phyloP scores from a whole-genome alignment of 2,113 vertebrate species.

The Gobio gobio region DNA sequence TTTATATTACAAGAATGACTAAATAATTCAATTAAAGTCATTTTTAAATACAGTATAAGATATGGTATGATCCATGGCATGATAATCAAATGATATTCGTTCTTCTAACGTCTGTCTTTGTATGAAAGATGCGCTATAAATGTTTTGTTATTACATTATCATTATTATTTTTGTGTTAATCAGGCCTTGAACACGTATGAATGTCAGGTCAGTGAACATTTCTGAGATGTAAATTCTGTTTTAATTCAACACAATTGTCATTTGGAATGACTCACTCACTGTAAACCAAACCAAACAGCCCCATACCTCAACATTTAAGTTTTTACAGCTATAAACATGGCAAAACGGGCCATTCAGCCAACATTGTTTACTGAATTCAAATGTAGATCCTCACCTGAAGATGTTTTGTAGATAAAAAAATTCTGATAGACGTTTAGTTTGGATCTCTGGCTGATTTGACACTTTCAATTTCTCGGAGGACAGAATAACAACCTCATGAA shows the following conservation, averaged over 20 bases:
- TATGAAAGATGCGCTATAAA: neutral
- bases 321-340: neutral
- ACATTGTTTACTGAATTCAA: neutral
- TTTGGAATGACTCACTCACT: neutral
- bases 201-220: neutral
- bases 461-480: conserved; percentile 38
- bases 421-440: neutral
- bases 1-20: neutral
- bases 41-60: neutral
- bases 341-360: neutral
- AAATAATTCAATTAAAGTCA: neutral
- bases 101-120: neutral
- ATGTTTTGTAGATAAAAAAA: neutral
- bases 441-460: conserved; percentile 29
- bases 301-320: neutral
- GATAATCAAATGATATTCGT: neutral
- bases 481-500: conserved; percentile 30
- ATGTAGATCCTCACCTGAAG: neutral
- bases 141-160: neutral
- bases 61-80: neutral
- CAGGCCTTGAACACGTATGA: neutral
- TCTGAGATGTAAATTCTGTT: neutral
- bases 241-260: neutral
- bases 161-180: neutral
- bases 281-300: neutral